phyloP scores from a whole-genome alignment of 2,888 invertebrate species.

The Strigamia maritima region DNA sequence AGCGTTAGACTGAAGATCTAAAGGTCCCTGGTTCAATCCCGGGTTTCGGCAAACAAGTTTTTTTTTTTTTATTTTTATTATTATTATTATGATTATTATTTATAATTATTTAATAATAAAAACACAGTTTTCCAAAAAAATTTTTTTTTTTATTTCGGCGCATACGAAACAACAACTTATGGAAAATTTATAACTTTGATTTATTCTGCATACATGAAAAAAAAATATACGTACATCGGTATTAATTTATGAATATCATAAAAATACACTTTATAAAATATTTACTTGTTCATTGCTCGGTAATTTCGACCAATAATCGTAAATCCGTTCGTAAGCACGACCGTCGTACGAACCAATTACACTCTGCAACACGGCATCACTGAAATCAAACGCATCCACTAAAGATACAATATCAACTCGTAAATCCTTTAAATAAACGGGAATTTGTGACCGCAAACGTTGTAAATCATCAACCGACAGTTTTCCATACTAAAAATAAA shows the following conservation, averaged over 20 bases:
- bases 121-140: too few species aligned
- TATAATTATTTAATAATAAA: too few species aligned
- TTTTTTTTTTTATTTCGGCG: too few species aligned
- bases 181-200: too few species aligned
- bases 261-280: not conserved
- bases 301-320: constrained; percentile 40
- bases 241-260: not conserved
- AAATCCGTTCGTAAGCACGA: constrained; percentile 66
- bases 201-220: too few species aligned
- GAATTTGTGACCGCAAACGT: not conserved
- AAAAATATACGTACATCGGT: too few species aligned
- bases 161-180: too few species aligned
- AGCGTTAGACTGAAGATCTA: constrained; percentile 50
- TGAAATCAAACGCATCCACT: constrained; percentile 86
- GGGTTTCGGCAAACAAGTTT: constrained; percentile 46
- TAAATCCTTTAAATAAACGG: constrained; percentile 51
- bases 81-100: too few species aligned
- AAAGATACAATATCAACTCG: constrained; percentile 85
- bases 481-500: too few species aligned
- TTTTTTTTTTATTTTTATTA: constrained; percentile 33
- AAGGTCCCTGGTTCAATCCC: constrained; percentile 49
- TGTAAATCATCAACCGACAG: too few species aligned
- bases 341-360: constrained; percentile 79
- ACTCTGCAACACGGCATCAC: constrained; percentile 67
- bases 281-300: not conserved